Conservation (phyloP, 2,113 vertebrate genomes). For the Eptesicus fuscus region DNA sequence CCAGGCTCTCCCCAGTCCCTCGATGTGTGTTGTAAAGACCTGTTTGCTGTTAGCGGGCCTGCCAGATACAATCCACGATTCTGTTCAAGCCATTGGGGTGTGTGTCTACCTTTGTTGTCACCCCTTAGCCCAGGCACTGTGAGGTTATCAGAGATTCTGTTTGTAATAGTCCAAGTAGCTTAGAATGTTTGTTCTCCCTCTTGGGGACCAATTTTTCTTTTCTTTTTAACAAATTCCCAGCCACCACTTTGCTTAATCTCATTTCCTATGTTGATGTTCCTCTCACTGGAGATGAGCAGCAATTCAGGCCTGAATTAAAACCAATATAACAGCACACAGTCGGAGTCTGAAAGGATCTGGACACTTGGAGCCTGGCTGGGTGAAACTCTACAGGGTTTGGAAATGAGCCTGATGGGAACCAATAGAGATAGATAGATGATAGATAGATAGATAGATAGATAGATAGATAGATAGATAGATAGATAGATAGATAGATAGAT, state of each 20-base stretch:
- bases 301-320: constrained; percentile 47
- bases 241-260: constrained; percentile 33
- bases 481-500: no score
- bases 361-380: constrained; percentile 22
- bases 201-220: neutral
- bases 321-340: constrained; percentile 29
- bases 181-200: constrained; percentile 41
- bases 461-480: no score
- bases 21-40: neutral
- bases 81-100: neutral
- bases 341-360: constrained; percentile 37
- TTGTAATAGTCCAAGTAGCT: constrained; percentile 22
- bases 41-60: neutral
- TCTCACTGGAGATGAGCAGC: constrained; percentile 26
- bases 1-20: neutral
- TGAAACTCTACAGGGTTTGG: constrained; percentile 31
- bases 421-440: neutral
- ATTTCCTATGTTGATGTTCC: constrained; percentile 52
- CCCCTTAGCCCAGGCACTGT: neutral
- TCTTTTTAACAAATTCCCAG: constrained; percentile 5
- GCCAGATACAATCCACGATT: neutral
- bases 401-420: constrained; percentile 48
- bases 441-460: no score
- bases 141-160: constrained; percentile 40
- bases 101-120: neutral